Conservation (phyloP, 2,113 vertebrate species). For the Silurus meridionalis region DNA sequence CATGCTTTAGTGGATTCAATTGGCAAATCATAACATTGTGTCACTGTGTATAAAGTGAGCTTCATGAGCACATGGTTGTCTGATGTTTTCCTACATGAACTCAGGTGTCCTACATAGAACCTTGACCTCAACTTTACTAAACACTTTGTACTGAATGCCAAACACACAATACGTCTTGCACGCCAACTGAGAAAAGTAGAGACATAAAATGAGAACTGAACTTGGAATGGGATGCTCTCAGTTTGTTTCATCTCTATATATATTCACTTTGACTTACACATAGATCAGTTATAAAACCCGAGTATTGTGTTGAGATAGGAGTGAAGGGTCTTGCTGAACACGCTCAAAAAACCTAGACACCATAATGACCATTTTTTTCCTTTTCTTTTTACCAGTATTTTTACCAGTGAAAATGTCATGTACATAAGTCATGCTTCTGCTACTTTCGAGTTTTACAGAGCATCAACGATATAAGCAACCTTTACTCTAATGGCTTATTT, state of each 20-base stretch:
- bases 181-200: neutral
- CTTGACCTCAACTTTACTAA: neutral
- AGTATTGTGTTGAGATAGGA: neutral
- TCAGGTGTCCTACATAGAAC: neutral
- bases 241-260: neutral
- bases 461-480: no score
- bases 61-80: neutral
- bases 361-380: neutral
- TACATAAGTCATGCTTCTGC: no score
- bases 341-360: neutral
- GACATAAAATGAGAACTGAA: neutral
- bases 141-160: neutral
- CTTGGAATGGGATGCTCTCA: neutral
- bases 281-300: no score
- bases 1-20: no score
- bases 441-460: no score
- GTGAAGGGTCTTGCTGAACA: neutral
- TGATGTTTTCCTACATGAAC: neutral
- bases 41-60: neutral
- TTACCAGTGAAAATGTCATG: neutral
- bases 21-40: no score
- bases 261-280: neutral
- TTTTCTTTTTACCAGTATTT: no score
- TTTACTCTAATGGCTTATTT: no score
- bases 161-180: neutral